Conservation (phyloP, 2,113 vertebrate genomes). For the Tyrannus savana region DNA sequence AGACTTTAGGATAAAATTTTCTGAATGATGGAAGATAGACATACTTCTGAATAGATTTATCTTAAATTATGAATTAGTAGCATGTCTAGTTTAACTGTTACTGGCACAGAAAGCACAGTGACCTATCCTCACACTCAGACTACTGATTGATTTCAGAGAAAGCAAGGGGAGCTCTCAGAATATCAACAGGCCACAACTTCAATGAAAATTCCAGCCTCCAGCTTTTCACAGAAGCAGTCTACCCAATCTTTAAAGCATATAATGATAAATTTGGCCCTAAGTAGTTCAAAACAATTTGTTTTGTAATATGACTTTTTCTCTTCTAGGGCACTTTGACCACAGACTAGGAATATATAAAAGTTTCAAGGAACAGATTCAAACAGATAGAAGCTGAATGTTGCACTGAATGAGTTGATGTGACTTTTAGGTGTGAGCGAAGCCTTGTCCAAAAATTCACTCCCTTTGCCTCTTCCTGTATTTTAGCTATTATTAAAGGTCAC, state of each 20-base stretch:
- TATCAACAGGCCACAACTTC: neutral
- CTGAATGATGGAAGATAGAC: neutral
- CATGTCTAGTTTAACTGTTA: neutral
- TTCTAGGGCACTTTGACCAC: constrained; percentile 19
- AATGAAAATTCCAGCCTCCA: neutral
- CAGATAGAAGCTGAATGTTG: neutral
- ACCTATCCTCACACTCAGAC: neutral
- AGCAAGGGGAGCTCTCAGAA: neutral
- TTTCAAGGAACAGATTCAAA: neutral
- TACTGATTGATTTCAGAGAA: neutral
- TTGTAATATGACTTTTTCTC: neutral
- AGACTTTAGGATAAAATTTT: neutral
- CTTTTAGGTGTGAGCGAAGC: neutral
- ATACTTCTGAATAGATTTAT: neutral
- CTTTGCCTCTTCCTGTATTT: neutral
- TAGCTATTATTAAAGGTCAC: neutral
- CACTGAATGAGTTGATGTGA: neutral
- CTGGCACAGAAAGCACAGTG: neutral
- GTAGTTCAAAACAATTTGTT: neutral
- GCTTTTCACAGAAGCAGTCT: neutral
- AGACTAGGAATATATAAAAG: neutral
- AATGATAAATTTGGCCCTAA: neutral
- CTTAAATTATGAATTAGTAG: neutral
- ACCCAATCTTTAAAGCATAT: neutral
- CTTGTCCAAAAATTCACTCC: neutral